Evolutionary conservation across 1,140 invertebrate genomes (phyloP), one percentile per base, ranked within the genome.

Genomic region (Hermatobates lingyangjiaoensis): DNA sequence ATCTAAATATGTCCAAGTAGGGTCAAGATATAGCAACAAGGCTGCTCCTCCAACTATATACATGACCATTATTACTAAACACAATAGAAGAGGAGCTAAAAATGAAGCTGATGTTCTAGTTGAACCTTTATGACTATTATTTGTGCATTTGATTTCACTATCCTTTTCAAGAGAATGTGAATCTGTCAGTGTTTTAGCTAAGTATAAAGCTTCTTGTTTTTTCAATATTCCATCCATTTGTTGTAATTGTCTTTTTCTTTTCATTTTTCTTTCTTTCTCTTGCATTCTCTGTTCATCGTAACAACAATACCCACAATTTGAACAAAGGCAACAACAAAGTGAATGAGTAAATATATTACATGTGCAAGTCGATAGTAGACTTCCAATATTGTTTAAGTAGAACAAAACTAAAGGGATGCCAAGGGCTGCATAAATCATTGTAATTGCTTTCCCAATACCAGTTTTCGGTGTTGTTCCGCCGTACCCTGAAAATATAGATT

Each of bases 321-420:
- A 82, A 62, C 83, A 87, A 10, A 86, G 68, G 59, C 83, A 87
- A 64, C 83, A 87, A 66, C 83, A 86, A 40, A 85, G 64, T 2
- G 83, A 79, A 56, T 79, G 76, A 3, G 83, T 82, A 67, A 92
- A 93, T 26, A 90, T 78, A 60, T 83, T 87, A 52, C 88, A 73
- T 50, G 91, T 90, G 50, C 90, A 76, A 58, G 80, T 74, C 46
- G 86, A 87, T 54, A 91, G 66, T 4, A 87, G 74, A 52, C 84
- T 82, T 47, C 85, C 85, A 5, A 87, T 80, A 53, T 81, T 85
- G 24, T 83, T 86, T 49, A 89, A 70, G 66, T 89, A 89, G 4
- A 95, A 75, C 34, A 95, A 73, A 54, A 89, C 92, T 53, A 95
- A 65, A 0, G 91, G 91, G 58, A 95, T 92, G 15, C 90, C 89